These are phyloP conservation scores for Ctenosaura bakeri DNA, from an alignment of 2,797 vertebrate species.

Conservation along the genomic window DNA sequence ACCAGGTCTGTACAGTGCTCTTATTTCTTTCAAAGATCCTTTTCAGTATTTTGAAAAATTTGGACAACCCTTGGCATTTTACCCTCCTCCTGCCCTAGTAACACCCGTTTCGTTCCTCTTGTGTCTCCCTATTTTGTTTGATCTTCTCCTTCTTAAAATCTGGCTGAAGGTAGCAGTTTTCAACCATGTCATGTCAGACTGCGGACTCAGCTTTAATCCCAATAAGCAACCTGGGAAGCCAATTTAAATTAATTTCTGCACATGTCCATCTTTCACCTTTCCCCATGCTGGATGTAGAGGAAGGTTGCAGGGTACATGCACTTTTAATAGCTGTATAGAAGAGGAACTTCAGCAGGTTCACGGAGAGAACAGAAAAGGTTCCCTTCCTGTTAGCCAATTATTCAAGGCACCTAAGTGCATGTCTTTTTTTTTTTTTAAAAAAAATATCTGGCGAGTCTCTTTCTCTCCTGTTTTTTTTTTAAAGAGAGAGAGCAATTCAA, in stretches of 20 bases:
- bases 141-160: background rate
- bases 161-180: background rate
- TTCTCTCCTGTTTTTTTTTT: background rate
- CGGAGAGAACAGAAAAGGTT: background rate
- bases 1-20: background rate
- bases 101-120: background rate
- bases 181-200: background rate
- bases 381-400: background rate
- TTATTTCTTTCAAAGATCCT: background rate
- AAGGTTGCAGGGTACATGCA: background rate
- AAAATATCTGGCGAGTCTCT: background rate
- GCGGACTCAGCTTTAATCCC: background rate
- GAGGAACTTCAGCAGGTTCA: too few relatives aligned
- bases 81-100: background rate
- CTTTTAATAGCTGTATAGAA: background rate
- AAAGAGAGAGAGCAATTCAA: background rate
- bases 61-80: background rate
- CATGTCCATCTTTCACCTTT: background rate
- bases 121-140: background rate
- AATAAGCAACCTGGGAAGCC: background rate
- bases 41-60: background rate
- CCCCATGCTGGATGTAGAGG: too few relatives aligned
- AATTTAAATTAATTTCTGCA: slow-evolving; percentile 11
- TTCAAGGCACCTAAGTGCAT: background rate
- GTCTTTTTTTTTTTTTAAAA: background rate